A percentile compares a stretch with the other conserved stretches of the same genome.
Conservation (phyloP, 2,797 vertebrate species). For the Cetoscarus ocellatus region DNA sequence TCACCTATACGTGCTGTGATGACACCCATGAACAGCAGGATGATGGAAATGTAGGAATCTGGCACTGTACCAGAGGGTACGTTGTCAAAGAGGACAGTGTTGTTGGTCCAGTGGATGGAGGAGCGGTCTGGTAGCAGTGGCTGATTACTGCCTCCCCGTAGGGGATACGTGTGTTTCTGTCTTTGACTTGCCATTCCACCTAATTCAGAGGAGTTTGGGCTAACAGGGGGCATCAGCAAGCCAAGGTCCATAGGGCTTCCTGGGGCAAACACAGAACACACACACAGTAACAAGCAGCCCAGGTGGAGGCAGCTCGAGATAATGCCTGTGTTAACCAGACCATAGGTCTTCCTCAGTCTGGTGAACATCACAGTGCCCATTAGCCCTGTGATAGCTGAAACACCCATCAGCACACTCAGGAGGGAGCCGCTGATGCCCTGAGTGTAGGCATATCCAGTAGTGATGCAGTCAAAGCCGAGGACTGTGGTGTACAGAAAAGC, state of each 20-base stretch:
- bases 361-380: slow-evolving; percentile 88
- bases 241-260: slow-evolving; percentile 87
- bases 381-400: slow-evolving; percentile 85
- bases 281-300: slow-evolving; percentile 84
- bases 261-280: slow-evolving; percentile 88
- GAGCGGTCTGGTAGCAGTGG: slow-evolving; percentile 86
- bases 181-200: slow-evolving; percentile 77
- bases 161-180: slow-evolving; percentile 76
- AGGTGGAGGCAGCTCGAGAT: slow-evolving; percentile 87
- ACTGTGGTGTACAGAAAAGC: slow-evolving; percentile 89
- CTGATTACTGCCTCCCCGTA: slow-evolving; percentile 84
- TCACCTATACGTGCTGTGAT: slow-evolving; percentile 88
- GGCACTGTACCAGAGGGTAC: slow-evolving; percentile 77
- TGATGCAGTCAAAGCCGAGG: slow-evolving; percentile 89
- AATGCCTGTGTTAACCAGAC: slow-evolving; percentile 85
- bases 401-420: slow-evolving; percentile 87
- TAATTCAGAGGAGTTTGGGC: slow-evolving; percentile 71
- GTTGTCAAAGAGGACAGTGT: slow-evolving; percentile 87
- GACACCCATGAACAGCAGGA: slow-evolving; percentile 87
- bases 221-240: slow-evolving; percentile 77
- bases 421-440: slow-evolving; percentile 89
- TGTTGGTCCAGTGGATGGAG: slow-evolving; percentile 91
- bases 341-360: slow-evolving; percentile 83
- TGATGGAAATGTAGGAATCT: slow-evolving; percentile 86
- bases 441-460: slow-evolving; percentile 87